phyloP scores from a whole-genome alignment of 2,888 invertebrate species.

The Tineola bisselliella region DNA sequence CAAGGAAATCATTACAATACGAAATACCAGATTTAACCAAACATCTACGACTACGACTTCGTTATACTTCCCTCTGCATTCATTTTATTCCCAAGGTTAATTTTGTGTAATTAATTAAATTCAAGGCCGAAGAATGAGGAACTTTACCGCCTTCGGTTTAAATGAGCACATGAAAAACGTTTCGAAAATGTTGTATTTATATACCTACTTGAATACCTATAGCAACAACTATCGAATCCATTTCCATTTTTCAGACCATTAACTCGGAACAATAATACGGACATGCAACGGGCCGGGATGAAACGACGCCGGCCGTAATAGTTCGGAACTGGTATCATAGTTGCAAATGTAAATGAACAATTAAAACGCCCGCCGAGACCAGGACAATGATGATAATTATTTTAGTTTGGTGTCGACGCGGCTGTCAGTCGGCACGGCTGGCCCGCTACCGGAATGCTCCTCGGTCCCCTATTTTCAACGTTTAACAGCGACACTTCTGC shows the following conservation, averaged over 20 bases:
- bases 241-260: constrained; percentile 65
- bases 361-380: constrained; percentile 63
- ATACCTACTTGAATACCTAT: background rate
- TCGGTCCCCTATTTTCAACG: constrained; percentile 48
- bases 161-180: background rate
- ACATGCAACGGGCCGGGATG: constrained; percentile 46
- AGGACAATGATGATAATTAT: constrained; percentile 68
- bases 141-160: background rate
- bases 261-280: constrained; percentile 58
- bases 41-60: constrained; percentile 7
- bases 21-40: constrained; percentile 18
- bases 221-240: constrained; percentile 27
- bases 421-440: constrained; percentile 45
- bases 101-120: constrained; percentile 3
- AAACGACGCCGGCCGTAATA: constrained; percentile 60
- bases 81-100: constrained; percentile 7
- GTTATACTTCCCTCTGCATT: background rate
- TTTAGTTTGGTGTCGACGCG: constrained; percentile 64
- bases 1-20: constrained; percentile 29
- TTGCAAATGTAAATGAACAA: constrained; percentile 68
- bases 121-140: background rate
- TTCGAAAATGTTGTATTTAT: background rate
- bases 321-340: constrained; percentile 65
- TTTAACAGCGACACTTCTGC: constrained; percentile 67
- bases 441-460: constrained; percentile 47